Percentiles rank a stretch among this genome's conserved stretches.
Evolutionary conservation across 2,888 invertebrate genomes (phyloP).

Genomic region (Hecatera dysodea): DNA sequence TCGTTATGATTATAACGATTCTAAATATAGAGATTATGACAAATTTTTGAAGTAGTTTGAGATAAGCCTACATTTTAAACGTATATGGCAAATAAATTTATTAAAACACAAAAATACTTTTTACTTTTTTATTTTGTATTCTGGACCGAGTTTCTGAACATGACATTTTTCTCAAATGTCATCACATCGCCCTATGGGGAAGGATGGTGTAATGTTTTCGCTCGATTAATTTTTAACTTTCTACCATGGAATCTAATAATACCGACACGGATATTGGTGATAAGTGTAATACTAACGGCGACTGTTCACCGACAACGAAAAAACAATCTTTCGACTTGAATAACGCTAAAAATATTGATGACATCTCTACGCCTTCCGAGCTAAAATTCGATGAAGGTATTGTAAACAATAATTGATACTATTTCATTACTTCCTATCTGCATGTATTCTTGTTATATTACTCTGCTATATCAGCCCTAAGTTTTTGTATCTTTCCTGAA

Average conservation of each 20-base stretch:
- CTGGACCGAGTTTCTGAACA: conserved; percentile 59
- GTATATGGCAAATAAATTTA: not conserved
- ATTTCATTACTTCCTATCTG: conserved; percentile 69
- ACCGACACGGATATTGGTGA: conserved; percentile 78
- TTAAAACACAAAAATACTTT: not conserved
- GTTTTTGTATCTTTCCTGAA: conserved; percentile 1
- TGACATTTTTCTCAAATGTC: conserved; percentile 74
- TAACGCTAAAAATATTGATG: conserved; percentile 88
- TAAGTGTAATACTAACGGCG: conserved; percentile 81
- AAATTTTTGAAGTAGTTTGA: not conserved
- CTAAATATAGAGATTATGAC: not conserved
- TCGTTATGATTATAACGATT: not conserved
- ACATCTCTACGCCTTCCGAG: conserved; percentile 91
- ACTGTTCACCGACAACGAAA: conserved; percentile 77
- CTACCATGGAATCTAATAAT: conserved; percentile 84
- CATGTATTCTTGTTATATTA: conserved; percentile 43
- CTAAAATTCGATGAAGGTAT: conserved; percentile 93
- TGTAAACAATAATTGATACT: conserved; percentile 79
- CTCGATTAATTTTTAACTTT: conserved; percentile 79
- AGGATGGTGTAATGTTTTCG: conserved; percentile 87
- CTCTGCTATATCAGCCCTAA: conserved; percentile 32
- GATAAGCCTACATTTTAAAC: not conserved
- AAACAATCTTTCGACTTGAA: conserved; percentile 79
- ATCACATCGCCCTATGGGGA: conserved; percentile 70
- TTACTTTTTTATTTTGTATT: not conserved